Conservation (phyloP, 2,888 invertebrate species). For the Microplitis manilae region DNA sequence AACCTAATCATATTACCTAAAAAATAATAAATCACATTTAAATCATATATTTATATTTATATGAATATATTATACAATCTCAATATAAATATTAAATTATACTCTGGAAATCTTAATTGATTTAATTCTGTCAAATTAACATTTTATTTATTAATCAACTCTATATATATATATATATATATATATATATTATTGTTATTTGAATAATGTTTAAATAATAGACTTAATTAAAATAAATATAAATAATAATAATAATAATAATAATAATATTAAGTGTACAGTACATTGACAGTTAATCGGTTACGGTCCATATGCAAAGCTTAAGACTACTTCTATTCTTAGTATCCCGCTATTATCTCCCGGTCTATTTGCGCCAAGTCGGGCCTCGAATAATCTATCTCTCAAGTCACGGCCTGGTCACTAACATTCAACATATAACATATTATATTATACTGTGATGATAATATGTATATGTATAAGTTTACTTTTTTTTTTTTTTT, state of each 20-base stretch:
- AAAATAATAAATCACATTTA: background rate
- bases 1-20: background rate
- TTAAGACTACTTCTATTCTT: conserved; percentile 58
- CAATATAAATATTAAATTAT: conserved; percentile 7
- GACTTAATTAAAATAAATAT: background rate
- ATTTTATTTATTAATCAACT: conserved; percentile 18
- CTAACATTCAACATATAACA: background rate
- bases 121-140: conserved; percentile 29
- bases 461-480: background rate
- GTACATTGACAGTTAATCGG: conserved; percentile 25
- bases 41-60: background rate
- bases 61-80: background rate
- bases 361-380: conserved; percentile 54
- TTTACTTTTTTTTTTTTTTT: no score
- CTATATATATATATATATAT: background rate
- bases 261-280: background rate
- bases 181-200: background rate
- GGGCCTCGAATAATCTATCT: conserved; percentile 25
- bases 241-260: background rate
- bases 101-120: conserved; percentile 8
- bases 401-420: conserved; percentile 12
- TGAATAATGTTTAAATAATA: background rate
- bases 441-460: background rate
- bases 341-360: conserved; percentile 60
- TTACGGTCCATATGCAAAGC: conserved; percentile 36